These are phyloP conservation scores for Picathartes gymnocephalus DNA, from an alignment of 2,113 vertebrate genomes.

Conservation along the genomic window DNA sequence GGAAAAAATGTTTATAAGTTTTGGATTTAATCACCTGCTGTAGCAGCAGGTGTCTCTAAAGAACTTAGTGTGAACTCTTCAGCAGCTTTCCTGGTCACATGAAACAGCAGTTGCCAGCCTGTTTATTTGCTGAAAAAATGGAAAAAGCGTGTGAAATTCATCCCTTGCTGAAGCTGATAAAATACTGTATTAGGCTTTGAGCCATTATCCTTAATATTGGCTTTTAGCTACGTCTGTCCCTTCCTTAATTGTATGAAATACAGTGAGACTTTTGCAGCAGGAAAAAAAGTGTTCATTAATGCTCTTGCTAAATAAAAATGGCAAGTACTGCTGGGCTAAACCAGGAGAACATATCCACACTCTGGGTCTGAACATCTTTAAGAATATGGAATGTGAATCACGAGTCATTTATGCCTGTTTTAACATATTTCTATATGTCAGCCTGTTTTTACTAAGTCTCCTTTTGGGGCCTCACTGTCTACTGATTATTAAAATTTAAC, in stretches of 20 bases:
- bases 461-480: neutral
- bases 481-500: conserved; percentile 9
- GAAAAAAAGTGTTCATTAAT: neutral
- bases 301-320: neutral
- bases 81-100: neutral
- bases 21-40: neutral
- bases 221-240: neutral
- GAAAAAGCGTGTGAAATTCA: neutral
- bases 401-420: neutral
- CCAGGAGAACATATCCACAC: neutral
- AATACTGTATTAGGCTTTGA: neutral
- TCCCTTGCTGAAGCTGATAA: neutral
- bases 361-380: neutral
- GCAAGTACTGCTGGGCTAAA: neutral
- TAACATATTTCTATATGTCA: neutral
- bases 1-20: neutral
- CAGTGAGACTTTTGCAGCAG: neutral
- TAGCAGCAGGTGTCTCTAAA: neutral
- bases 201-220: neutral
- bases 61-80: neutral
- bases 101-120: neutral
- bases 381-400: neutral
- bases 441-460: neutral
- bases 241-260: neutral
- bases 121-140: neutral